phyloP scores from a whole-genome alignment of 2,797 vertebrate species.

The Halcyon leucocephala region DNA sequence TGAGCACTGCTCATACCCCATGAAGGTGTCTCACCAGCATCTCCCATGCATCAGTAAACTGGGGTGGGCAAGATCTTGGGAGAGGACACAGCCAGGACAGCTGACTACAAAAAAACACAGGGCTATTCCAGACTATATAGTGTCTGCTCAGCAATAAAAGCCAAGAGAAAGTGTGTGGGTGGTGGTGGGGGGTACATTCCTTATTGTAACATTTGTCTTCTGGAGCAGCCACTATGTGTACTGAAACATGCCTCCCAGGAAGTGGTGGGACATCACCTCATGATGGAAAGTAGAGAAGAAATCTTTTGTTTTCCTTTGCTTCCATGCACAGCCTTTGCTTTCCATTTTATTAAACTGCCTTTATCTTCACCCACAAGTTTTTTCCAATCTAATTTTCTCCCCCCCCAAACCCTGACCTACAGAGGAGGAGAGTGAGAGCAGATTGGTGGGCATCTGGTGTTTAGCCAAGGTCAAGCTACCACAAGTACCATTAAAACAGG shows the following conservation, averaged over 20 bases:
- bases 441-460: not conserved
- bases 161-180: not conserved
- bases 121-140: not conserved
- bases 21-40: not conserved
- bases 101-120: not conserved
- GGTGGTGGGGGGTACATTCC: not conserved
- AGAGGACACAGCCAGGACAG: not conserved
- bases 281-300: not conserved
- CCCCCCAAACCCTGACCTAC: rapidly evolving
- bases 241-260: not conserved
- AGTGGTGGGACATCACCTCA: not conserved
- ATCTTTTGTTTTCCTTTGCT: not conserved
- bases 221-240: not conserved
- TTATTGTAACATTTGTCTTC: not conserved
- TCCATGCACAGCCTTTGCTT: not conserved
- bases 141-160: not conserved
- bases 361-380: not conserved
- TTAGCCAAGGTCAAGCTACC: not conserved
- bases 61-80: not conserved
- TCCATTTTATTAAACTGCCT: not conserved
- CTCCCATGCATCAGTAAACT: not conserved
- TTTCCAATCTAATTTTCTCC: not conserved
- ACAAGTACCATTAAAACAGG: not conserved
- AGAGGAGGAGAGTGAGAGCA: not conserved
- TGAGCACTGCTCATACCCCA: not conserved